Conservation (phyloP, 2,797 vertebrate genomes). For the Hozukius guyotensis region DNA sequence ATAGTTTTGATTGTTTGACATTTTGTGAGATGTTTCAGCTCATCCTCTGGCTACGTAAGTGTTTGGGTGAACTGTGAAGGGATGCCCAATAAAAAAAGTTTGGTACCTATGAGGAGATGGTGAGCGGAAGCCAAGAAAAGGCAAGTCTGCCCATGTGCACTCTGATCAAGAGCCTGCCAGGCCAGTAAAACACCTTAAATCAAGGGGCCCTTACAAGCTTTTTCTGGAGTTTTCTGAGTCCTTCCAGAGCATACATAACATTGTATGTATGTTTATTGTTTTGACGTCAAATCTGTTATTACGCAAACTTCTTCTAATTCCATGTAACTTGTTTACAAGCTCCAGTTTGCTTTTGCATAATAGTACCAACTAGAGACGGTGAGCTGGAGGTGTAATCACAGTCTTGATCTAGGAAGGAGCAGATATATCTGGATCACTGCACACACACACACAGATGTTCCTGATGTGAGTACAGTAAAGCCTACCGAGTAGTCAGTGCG, state of each 20-base stretch:
- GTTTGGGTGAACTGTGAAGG: not conserved
- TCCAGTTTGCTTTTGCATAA: slow-evolving; percentile 6
- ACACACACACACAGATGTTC: slow-evolving; percentile 16
- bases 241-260: not conserved
- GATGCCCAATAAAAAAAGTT: slow-evolving; percentile 21
- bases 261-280: not conserved
- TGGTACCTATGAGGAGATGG: slow-evolving; percentile 15
- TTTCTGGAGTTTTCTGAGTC: not conserved
- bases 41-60: not conserved
- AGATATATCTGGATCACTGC: not conserved
- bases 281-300: not conserved
- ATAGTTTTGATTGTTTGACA: not conserved
- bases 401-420: not conserved
- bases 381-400: not conserved
- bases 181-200: slow-evolving; percentile 17
- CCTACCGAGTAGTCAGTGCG: slow-evolving; percentile 47
- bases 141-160: slow-evolving; percentile 23
- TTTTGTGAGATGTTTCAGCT: not conserved
- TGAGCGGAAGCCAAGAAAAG: slow-evolving; percentile 13
- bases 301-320: not conserved
- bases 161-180: slow-evolving; percentile 44
- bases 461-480: slow-evolving; percentile 58
- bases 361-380: not conserved
- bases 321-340: slow-evolving; percentile 3
- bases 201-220: not conserved